Evolutionary conservation across 2,113 vertebrate species (phyloP).

Genomic region (Lamprotornis superbus): DNA sequence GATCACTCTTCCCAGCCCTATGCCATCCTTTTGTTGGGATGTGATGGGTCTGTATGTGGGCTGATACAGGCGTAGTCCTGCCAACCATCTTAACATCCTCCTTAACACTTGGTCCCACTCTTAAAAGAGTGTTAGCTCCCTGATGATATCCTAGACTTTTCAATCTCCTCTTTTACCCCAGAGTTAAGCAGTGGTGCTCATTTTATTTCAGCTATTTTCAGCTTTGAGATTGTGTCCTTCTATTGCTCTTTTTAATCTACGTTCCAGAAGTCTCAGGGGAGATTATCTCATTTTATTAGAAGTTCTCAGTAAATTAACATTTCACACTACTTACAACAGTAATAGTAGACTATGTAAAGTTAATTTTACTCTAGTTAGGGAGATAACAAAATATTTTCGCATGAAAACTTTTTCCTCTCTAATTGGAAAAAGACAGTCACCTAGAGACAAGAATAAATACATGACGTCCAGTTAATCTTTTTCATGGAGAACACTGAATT

Average conservation of each 20-base stretch:
- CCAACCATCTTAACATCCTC: too few relatives aligned
- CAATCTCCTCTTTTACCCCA: neutral
- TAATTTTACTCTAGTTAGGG: neutral
- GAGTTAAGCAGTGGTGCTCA: neutral
- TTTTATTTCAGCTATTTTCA: neutral
- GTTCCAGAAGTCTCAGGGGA: neutral
- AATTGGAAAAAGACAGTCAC: neutral
- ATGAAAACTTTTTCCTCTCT: neutral
- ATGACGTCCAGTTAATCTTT: neutral
- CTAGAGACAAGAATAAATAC: neutral
- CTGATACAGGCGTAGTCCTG: neutral
- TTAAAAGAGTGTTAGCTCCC: neutral
- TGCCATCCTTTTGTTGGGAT: fast-evolving
- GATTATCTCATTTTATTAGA: neutral
- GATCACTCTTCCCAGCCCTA: neutral
- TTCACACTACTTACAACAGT: neutral
- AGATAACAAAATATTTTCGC: neutral
- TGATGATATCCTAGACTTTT: neutral
- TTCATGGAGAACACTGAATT: neutral
- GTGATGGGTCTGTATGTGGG: fast-evolving
- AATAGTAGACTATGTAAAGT: neutral
- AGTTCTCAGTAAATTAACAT: neutral
- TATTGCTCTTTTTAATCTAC: neutral
- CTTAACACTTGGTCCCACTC: fast-evolving
- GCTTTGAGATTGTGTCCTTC: neutral